Evolutionary conservation across 2,797 vertebrate genomes (phyloP).

Genomic region (Eptatretus atami): DNA sequence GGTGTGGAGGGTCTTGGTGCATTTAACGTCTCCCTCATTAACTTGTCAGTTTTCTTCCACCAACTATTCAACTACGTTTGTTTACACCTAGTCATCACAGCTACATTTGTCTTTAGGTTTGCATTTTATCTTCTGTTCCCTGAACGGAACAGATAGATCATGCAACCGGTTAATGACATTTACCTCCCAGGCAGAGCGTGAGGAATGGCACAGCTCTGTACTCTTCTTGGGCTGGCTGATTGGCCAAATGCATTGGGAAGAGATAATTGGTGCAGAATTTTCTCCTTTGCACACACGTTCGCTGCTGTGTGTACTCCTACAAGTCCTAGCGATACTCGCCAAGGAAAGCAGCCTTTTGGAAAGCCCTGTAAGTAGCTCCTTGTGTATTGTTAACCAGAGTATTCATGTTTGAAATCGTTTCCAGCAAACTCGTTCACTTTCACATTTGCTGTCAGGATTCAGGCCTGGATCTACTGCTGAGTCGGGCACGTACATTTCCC

Average conservation of each 20-base stretch:
- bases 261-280: conserved; percentile 22
- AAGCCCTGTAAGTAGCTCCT: conserved; percentile 20
- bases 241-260: conserved; percentile 85
- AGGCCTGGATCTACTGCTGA: conserved; percentile 39
- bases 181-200: conserved; percentile 45
- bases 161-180: not conserved
- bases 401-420: not conserved
- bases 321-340: conserved; percentile 59
- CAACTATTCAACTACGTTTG: no score
- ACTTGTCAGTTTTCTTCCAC: no score
- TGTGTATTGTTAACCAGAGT: conserved; percentile 6
- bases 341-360: conserved; percentile 49
- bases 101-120: not conserved
- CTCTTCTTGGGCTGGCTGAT: conserved; percentile 57
- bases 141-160: no score
- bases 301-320: conserved; percentile 63
- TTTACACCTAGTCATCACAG: not conserved
- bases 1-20: no score
- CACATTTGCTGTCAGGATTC: conserved; percentile 26
- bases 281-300: conserved; percentile 13
- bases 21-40: no score
- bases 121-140: no score
- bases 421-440: not conserved
- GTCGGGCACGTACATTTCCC: conserved; percentile 48
- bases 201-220: conserved; percentile 84